phyloP scores from a whole-genome alignment of 2,797 vertebrate genomes.

The Natrix natrix region DNA sequence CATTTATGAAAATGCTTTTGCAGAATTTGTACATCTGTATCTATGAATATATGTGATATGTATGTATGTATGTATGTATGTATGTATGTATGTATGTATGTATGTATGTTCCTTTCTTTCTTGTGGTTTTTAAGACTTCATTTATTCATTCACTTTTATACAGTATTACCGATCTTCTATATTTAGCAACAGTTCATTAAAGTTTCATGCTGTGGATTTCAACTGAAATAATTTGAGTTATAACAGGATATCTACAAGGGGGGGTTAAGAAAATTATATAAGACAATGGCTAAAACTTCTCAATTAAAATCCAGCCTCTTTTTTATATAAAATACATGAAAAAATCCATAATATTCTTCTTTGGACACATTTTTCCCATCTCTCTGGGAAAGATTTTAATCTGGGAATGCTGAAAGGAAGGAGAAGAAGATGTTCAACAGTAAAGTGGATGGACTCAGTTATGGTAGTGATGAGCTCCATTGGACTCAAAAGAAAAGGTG shows the following conservation, averaged over 20 bases:
- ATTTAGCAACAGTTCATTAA: background rate
- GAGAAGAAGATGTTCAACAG: background rate
- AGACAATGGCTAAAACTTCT: background rate
- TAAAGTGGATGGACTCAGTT: background rate
- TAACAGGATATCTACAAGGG: background rate
- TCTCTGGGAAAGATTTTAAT: background rate
- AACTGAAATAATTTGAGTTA: background rate
- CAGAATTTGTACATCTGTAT: background rate
- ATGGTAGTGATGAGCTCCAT: background rate
- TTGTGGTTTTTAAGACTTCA: background rate
- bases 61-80: no score
- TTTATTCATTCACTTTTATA: background rate
- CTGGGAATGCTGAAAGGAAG: background rate
- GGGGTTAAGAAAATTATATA: background rate
- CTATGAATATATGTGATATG: no score
- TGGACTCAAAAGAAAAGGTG: background rate
- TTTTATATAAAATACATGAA: background rate
- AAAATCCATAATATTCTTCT: background rate
- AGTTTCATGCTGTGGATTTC: background rate
- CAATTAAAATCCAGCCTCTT: background rate
- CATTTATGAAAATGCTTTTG: background rate
- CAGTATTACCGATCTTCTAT: background rate
- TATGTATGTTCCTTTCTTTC: background rate
- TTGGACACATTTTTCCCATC: background rate
- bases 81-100: no score